phyloP scores from a whole-genome alignment of 2,888 invertebrate genomes.

The Germaria angustata region DNA sequence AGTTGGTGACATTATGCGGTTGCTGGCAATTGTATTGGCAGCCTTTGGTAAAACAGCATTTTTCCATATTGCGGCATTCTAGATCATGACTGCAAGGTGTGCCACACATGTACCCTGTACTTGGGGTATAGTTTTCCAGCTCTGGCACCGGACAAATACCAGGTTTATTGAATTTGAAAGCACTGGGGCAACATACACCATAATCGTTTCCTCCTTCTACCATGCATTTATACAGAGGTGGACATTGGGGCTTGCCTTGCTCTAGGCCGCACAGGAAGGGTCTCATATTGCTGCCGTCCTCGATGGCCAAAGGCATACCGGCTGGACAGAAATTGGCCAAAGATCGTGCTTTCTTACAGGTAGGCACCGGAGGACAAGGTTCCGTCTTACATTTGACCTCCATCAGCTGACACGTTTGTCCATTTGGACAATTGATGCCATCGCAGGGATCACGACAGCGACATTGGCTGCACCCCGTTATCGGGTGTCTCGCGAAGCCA shows the following conservation, averaged over 20 bases:
- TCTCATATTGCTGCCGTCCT: conserved; percentile 82
- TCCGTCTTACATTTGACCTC: conserved; percentile 88
- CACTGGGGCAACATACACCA: conserved; percentile 92
- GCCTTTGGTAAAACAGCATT: conserved; percentile 88
- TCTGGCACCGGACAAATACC: conserved; percentile 86
- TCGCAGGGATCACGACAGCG: conserved; percentile 91
- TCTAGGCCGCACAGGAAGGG: conserved; percentile 91
- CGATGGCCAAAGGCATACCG: conserved; percentile 86
- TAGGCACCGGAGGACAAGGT: conserved; percentile 91
- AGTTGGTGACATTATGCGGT: conserved; percentile 88
- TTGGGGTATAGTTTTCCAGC: conserved; percentile 77
- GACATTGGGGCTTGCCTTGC: conserved; percentile 90
- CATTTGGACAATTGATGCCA: conserved; percentile 87
- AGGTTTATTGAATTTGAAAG: conserved; percentile 87
- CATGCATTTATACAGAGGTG: conserved; percentile 89
- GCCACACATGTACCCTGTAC: conserved; percentile 82
- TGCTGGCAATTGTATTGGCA: conserved; percentile 88
- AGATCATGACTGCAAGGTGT: conserved; percentile 88
- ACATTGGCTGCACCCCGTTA: conserved; percentile 88
- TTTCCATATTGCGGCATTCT: conserved; percentile 90
- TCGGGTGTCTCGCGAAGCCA: conserved; percentile 86
- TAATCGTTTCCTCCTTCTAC: conserved; percentile 91
- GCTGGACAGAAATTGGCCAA: conserved; percentile 89
- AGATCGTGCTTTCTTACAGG: conserved; percentile 89
- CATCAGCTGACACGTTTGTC: conserved; percentile 88